Evolutionary conservation across 2,797 vertebrate genomes (phyloP), one percentile per base, ranked within the genome.

Genomic region (Glyptemys insculpta): DNA sequence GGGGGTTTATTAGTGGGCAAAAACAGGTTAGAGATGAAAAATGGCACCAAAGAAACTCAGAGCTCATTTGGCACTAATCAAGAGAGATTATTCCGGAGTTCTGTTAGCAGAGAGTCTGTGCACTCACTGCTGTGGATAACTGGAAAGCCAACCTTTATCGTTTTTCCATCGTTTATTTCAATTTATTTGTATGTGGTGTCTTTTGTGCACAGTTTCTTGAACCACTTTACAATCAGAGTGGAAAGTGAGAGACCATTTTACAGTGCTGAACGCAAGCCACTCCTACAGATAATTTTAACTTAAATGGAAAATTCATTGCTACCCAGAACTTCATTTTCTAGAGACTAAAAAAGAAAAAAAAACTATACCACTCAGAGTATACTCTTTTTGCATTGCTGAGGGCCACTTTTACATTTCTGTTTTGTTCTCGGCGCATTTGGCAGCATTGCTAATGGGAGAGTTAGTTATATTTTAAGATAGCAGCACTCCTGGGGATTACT

Each of bases 371-470:
- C 86, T 96, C 52, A 1, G 0, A 81, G 72, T 93, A 94, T 86
- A 29, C 91, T 47, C 11, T n/a, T 94, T 37, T 80, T 91, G 79
- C 93, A 96, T 86, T 92, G 95, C 89, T 84, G 47, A 94, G 83
- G 78, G 89, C 86, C 1, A 4, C 90, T 96, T 97, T 91, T 47
- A 92, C 95, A 87, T 95, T 96, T 90, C 94, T 92, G 88, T 88
- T 94, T 91, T 95, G 86, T 95, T 97, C 89, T 88, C 53, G 85
- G 85, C 88, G 89, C 91, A 87, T 95, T 96, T 95, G 96, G 89
- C 90, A 91, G 91, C 94, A 93, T 90, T 94, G 95, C 95, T 96
- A 97, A 96, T 92, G 91, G 93, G 25, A 87, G 59, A 93, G 81
- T 86, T 89, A 86, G 93, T 50, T 88, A 85, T 94, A 88, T 95